A percentile compares a stretch with the other conserved stretches of the same genome.
These are phyloP conservation scores for Lepidochrysops patricia DNA, from an alignment of 2,888 invertebrate species.

Conservation along the genomic window DNA sequence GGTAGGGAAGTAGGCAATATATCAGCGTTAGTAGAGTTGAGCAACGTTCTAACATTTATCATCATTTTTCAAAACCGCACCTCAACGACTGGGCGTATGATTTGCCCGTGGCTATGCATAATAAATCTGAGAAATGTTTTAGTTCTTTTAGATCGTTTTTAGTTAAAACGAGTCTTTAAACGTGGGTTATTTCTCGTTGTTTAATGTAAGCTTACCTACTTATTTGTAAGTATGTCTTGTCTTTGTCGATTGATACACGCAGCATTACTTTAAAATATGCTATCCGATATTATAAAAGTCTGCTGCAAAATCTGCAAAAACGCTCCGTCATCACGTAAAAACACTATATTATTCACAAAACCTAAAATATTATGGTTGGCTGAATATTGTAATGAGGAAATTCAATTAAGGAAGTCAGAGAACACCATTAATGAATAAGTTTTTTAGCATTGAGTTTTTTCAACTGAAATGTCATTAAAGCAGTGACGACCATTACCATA, in stretches of 20 bases:
- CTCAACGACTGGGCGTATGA: not conserved
- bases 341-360: too few relatives aligned
- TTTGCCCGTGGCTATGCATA: slow-evolving; percentile 1
- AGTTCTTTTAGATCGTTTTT: not conserved
- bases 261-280: too few relatives aligned
- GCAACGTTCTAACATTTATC: not conserved
- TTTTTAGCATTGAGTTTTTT: not conserved
- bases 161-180: not conserved
- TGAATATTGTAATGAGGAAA: not conserved
- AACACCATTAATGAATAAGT: not conserved
- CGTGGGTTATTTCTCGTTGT: too few relatives aligned
- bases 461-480: not conserved
- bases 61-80: not conserved
- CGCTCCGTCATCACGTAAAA: too few relatives aligned
- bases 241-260: too few relatives aligned
- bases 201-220: too few relatives aligned
- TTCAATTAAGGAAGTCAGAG: not conserved
- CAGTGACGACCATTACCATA: not conserved
- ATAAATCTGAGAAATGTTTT: not conserved
- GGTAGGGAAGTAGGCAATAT: not conserved
- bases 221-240: too few relatives aligned
- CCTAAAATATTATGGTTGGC: too few relatives aligned
- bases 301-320: too few relatives aligned
- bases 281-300: too few relatives aligned
- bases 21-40: not conserved